Evolutionary conservation across 2,888 invertebrate genomes (phyloP), one percentile per base, ranked within the genome.

Genomic region (Ichneumon xanthorius): DNA sequence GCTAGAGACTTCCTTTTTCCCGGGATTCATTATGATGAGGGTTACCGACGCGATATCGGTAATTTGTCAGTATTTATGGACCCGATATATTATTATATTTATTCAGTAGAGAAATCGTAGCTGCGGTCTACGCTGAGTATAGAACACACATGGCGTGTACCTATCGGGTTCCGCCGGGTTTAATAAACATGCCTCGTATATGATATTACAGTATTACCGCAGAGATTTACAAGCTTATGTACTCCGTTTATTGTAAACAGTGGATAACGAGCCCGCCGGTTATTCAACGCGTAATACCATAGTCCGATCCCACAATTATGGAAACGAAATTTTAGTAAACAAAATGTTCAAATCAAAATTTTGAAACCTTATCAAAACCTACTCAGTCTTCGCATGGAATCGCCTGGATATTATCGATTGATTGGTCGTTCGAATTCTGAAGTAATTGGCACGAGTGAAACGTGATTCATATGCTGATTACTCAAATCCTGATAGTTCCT

Each of bases 41-140:
- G 48, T 40, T 37, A 58, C 40, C 40, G 61, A 71, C 19, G 61
- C 40, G 63, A 70, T 78, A 82, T 82, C 45, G 77, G 73, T 68
- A 73, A 81, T 78, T 85, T 78, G 82, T 65, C 70, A 78, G 19
- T 82, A 75, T 67, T 63, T 65, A 67, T 84, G 55, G 50, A 72
- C 67, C 19, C 58, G 82, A 80, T 78, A 48, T 48, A 48, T 16
- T 55, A 19, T 70, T 81, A 75, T 75, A 82, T 82, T 81, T 82
- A 82, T 78, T 77, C 67, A n/a, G 68, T 63, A 65, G 78, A 40
- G 80, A 72, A 53, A 73, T 78, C 53, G 61, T 73, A 26, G 68
- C 68, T 75, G 78, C 55, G 75, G 70, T 75, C 19, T 58, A 81
- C 58, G 16, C 55, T 11, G 45, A 63, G 30, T 11, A 53, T 68